phyloP scores from a whole-genome alignment of 2,113 vertebrate species.

The Redunca redunca region DNA sequence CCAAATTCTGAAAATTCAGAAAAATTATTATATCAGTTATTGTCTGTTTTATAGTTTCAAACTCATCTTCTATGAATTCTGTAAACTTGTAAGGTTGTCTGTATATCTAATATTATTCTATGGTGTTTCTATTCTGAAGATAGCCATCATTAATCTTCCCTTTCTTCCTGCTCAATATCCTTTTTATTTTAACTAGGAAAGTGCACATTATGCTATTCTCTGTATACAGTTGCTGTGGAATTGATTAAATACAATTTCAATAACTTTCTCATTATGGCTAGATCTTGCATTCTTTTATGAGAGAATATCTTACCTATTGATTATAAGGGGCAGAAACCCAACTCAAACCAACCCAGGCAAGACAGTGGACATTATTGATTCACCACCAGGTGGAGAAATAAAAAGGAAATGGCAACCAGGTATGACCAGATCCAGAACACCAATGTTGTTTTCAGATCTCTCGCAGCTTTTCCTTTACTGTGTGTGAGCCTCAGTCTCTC shows the following conservation, averaged over 20 bases:
- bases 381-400: not conserved
- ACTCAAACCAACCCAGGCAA: not conserved
- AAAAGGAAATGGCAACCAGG: not conserved
- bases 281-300: conserved; percentile 15
- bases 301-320: conserved; percentile 27
- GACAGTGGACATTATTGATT: not conserved
- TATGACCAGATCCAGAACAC: not conserved
- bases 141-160: not conserved
- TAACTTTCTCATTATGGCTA: conserved; percentile 40
- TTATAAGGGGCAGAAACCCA: not conserved
- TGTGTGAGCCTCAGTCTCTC: not conserved
- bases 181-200: conserved; percentile 45
- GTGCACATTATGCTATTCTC: not conserved
- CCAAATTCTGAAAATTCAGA: not conserved
- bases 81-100: not conserved
- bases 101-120: not conserved
- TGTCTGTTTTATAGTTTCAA: not conserved
- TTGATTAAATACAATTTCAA: conserved; percentile 47
- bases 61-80: not conserved
- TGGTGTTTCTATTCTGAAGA: not conserved
- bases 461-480: not conserved
- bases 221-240: conserved; percentile 10
- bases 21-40: not conserved
- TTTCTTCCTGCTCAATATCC: conserved; percentile 10
- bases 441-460: not conserved